These are phyloP conservation scores for Anthoscopus minutus DNA, from an alignment of 2,113 vertebrate species.

Conservation along the genomic window DNA sequence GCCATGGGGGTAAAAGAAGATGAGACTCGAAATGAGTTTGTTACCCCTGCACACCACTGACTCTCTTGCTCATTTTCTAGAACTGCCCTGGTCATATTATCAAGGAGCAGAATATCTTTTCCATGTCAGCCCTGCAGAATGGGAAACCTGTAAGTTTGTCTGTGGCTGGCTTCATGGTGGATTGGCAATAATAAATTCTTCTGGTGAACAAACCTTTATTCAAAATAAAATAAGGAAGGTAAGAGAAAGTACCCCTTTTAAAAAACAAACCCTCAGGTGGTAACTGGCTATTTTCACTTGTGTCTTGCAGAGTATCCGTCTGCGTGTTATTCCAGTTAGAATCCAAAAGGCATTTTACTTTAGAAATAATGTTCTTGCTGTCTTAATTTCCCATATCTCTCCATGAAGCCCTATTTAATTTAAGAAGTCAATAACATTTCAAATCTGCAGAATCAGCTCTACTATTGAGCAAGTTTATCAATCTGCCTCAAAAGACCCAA, in stretches of 20 bases:
- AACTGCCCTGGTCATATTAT: constrained; percentile 87
- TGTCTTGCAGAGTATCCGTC: not conserved
- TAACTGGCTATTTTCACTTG: not conserved
- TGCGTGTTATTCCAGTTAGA: not conserved
- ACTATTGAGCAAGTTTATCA: not conserved
- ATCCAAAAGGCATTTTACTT: not conserved
- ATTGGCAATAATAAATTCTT: constrained; percentile 82
- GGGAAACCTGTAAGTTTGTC: constrained; percentile 78
- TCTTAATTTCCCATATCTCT: not conserved
- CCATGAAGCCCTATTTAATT: not conserved
- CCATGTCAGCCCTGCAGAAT: constrained; percentile 69
- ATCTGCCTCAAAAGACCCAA: not conserved
- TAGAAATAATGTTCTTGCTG: not conserved
- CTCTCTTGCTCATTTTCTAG: constrained; percentile 62
- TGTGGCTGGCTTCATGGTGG: constrained; percentile 82
- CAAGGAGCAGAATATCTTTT: constrained; percentile 85
- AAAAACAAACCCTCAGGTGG: not conserved
- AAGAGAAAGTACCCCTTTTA: not conserved
- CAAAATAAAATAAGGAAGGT: constrained; percentile 81
- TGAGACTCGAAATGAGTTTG: not conserved
- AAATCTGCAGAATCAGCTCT: not conserved
- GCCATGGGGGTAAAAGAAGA: not conserved
- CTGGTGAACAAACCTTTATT: constrained; percentile 83
- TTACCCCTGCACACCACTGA: not conserved
- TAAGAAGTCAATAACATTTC: not conserved